These are phyloP conservation scores for Notarius lentiginosus DNA, from an alignment of 2,113 vertebrate species.

Conservation along the genomic window DNA sequence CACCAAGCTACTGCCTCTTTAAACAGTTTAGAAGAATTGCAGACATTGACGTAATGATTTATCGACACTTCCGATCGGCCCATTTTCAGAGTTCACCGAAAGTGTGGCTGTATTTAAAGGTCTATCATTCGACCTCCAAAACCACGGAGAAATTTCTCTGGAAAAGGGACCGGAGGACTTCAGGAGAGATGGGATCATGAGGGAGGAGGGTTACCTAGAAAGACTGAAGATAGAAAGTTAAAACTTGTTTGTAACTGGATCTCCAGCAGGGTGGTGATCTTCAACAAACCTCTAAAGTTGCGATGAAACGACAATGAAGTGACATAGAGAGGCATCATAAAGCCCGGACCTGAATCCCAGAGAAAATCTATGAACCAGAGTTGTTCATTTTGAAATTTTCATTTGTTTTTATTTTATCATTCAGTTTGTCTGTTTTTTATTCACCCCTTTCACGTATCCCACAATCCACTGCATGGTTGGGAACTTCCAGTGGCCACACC, in stretches of 20 bases:
- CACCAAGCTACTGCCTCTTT: not conserved
- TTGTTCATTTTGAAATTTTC: no score
- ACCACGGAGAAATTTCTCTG: no score
- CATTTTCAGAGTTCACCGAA: not conserved
- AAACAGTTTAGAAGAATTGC: not conserved
- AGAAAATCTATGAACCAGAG: not conserved
- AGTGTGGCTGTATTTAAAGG: not conserved
- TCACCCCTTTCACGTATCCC: no score
- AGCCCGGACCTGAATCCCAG: not conserved
- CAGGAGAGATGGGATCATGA: not conserved
- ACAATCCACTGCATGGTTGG: no score
- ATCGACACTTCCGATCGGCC: not conserved
- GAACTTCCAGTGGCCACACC: no score
- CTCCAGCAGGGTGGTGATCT: not conserved
- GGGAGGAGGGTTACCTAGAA: not conserved
- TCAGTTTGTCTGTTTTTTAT: no score
- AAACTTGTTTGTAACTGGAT: not conserved
- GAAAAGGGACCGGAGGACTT: no score
- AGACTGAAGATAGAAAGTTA: not conserved
- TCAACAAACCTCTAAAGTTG: not conserved
- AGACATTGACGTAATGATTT: not conserved
- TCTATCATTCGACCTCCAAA: no score
- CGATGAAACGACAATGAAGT: not conserved
- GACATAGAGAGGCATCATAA: not conserved
- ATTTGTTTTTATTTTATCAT: no score